A percentile compares a stretch with the other conserved stretches of the same genome.
Evolutionary conservation across 2,797 vertebrate genomes (phyloP).

Genomic region (Allobates femoralis): DNA sequence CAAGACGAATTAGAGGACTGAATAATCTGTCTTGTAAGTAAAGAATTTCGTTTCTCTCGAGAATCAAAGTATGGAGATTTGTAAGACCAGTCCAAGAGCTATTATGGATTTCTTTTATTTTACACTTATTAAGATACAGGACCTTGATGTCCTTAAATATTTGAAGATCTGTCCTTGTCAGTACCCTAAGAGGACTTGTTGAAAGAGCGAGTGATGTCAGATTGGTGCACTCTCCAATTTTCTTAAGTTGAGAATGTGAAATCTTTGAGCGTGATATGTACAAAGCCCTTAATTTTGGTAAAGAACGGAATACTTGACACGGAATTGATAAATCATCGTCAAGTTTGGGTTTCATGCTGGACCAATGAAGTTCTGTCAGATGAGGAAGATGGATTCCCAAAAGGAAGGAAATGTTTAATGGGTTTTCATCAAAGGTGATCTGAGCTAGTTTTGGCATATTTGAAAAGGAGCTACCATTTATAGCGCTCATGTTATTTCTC

Average conservation of each 20-base stretch:
- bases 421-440: constrained; percentile 63
- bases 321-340: neutral
- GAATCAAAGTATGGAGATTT: constrained; percentile 42
- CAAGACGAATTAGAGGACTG: constrained; percentile 26
- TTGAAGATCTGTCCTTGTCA: neutral
- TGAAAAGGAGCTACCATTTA: constrained; percentile 47
- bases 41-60: constrained; percentile 49
- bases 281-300: constrained; percentile 54
- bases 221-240: constrained; percentile 62
- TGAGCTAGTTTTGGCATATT: constrained; percentile 53
- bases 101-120: neutral
- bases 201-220: constrained; percentile 62
- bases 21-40: constrained; percentile 26
- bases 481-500: constrained; percentile 48
- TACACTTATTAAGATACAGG: constrained; percentile 65
- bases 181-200: neutral
- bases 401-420: constrained; percentile 62
- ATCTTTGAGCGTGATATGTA: constrained; percentile 64
- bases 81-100: constrained; percentile 47
- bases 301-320: constrained; percentile 54
- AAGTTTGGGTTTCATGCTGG: constrained; percentile 60
- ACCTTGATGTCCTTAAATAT: constrained; percentile 47
- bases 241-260: neutral
- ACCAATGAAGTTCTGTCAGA: constrained; percentile 59
- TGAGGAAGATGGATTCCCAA: constrained; percentile 41